These are phyloP conservation scores for Tachysurus fulvidraco DNA, from an alignment of 2,113 vertebrate species.

Conservation along the genomic window DNA sequence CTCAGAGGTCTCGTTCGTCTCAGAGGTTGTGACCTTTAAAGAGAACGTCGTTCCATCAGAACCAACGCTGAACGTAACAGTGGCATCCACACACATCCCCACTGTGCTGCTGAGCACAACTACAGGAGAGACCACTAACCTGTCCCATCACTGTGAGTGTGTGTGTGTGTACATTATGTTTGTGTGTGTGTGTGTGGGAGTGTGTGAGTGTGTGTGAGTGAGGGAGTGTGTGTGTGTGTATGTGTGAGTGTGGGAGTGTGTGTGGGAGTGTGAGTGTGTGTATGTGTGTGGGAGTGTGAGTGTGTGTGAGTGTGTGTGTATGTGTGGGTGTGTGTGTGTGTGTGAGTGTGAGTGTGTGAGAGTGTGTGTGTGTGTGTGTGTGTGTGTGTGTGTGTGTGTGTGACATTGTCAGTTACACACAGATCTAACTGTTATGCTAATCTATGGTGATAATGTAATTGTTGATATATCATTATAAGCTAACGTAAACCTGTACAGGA, in stretches of 20 bases:
- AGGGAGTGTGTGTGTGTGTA: background rate
- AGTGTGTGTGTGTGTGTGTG: conserved; percentile 50
- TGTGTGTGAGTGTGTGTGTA: conserved; percentile 10
- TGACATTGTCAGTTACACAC: background rate
- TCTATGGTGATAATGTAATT: background rate
- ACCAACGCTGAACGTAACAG: conserved; percentile 57
- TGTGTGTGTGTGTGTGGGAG: background rate
- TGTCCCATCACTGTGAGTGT: conserved; percentile 88
- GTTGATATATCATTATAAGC: background rate
- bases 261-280: background rate
- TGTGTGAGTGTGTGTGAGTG: background rate
- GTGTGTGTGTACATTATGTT: conserved; percentile 21
- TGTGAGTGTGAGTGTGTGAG: conserved; percentile 74
- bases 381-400: background rate
- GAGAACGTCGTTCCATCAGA: conserved; percentile 60
- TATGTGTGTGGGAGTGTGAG: background rate
- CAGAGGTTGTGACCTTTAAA: conserved; percentile 55
- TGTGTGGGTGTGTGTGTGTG: background rate
- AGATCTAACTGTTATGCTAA: background rate
- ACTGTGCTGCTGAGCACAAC: conserved; percentile 59
- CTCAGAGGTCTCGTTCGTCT: conserved; percentile 14
- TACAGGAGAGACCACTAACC: conserved; percentile 78
- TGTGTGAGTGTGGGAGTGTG: background rate
- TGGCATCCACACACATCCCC: conserved; percentile 62
- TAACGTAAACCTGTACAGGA: background rate